These are phyloP conservation scores for Benitochromis conjunctus DNA, from an alignment of 2,113 vertebrate genomes.

Conservation along the genomic window DNA sequence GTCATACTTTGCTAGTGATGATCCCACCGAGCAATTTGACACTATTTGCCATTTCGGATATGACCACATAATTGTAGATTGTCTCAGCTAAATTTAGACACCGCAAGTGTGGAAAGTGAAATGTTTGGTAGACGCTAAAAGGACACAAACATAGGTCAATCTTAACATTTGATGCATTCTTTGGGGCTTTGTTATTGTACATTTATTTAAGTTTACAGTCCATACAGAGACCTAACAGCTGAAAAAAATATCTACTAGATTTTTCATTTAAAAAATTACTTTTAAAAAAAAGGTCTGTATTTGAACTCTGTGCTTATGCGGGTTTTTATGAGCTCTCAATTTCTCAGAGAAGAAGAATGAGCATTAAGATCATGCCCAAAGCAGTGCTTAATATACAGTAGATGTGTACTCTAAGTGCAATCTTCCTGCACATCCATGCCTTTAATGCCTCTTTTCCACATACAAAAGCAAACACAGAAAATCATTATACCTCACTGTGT, in stretches of 20 bases:
- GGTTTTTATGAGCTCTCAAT: not conserved
- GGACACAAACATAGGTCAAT: not conserved
- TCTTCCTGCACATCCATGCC: not conserved
- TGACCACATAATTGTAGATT: not conserved
- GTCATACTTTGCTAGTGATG: not conserved
- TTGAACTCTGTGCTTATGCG: not conserved
- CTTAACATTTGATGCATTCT: not conserved
- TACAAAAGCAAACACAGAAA: not conserved
- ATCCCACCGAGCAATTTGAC: not conserved
- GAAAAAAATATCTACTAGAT: not conserved
- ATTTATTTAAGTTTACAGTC: not conserved
- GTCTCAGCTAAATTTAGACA: not conserved
- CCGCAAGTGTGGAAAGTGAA: not conserved
- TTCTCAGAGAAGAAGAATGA: not conserved
- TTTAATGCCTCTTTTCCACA: not conserved
- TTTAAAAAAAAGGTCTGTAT: not conserved
- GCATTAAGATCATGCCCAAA: not conserved
- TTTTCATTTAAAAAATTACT: not conserved
- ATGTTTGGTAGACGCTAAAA: not conserved
- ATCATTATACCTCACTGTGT: not conserved
- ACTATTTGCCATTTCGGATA: not conserved
- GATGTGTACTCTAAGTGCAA: not conserved
- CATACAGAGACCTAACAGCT: not conserved
- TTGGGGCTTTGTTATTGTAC: not conserved
- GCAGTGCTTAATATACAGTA: not conserved